Evolutionary conservation across 2,888 invertebrate genomes (phyloP).

Genomic region (Tortrix viridana): DNA sequence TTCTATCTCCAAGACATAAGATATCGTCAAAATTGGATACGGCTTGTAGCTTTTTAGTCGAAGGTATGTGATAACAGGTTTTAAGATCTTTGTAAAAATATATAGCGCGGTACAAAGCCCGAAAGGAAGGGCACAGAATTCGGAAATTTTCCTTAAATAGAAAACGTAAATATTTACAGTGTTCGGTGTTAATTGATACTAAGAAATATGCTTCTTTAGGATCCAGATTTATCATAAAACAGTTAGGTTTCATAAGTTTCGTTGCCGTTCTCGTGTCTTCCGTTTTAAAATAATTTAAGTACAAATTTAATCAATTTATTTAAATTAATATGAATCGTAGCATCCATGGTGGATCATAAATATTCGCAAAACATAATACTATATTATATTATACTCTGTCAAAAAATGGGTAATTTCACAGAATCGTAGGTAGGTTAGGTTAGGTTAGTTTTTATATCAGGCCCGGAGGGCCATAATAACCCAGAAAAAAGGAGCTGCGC

Average conservation of each 20-base stretch:
- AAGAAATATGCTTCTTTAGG: slow-evolving; percentile 18
- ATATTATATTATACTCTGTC: too few species aligned
- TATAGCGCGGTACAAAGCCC: slow-evolving; percentile 22
- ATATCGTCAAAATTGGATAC: slow-evolving; percentile 5
- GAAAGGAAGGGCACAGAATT: slow-evolving; percentile 16
- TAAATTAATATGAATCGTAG: slow-evolving; percentile 38
- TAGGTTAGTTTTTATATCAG: too few species aligned
- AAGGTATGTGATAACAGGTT: slow-evolving; percentile 4
- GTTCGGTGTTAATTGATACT: not conserved
- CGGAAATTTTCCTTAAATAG: slow-evolving; percentile 8
- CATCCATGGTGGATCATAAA: too few species aligned
- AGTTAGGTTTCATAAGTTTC: not conserved
- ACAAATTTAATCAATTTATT: slow-evolving; percentile 29
- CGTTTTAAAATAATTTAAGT: slow-evolving; percentile 31
- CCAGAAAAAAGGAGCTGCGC: too few species aligned
- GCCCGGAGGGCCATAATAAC: too few species aligned
- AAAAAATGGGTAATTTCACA: too few species aligned
- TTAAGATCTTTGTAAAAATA: slow-evolving; percentile 29
- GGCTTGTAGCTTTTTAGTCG: too few species aligned
- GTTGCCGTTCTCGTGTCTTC: slow-evolving; percentile 25
- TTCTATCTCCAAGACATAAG: not conserved
- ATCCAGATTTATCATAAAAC: slow-evolving; percentile 15
- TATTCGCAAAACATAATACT: too few species aligned
- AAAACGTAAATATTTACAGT: slow-evolving; percentile 10
- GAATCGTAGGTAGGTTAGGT: too few species aligned